Percentiles rank a stretch among this genome's conserved stretches.
These are phyloP conservation scores for Oncorhynchus mykiss DNA, from an alignment of 2,113 vertebrate species.

Conservation along the genomic window DNA sequence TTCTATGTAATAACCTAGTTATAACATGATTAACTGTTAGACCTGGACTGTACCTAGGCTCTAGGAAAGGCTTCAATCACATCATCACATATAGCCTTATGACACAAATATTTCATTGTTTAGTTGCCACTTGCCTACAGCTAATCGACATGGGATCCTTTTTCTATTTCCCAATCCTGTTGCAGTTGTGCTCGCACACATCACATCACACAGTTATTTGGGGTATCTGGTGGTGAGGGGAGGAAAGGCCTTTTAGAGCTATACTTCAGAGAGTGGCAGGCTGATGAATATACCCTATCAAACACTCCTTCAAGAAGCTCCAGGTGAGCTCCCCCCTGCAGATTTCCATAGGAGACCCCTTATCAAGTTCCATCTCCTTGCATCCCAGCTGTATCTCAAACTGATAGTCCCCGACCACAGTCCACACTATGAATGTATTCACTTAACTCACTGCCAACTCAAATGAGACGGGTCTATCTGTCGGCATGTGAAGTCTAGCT, in stretches of 20 bases:
- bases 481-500: no score
- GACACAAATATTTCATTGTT: no score
- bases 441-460: no score
- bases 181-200: constrained; percentile 6
- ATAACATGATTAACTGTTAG: no score
- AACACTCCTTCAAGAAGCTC: constrained; percentile 36
- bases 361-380: background rate
- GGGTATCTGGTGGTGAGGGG: constrained; percentile 39
- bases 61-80: no score
- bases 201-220: constrained; percentile 45
- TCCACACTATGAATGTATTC: background rate
- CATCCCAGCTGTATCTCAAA: background rate
- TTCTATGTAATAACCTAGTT: no score
- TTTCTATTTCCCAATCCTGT: background rate
- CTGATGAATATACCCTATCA: constrained; percentile 53
- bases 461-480: no score
- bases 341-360: constrained; percentile 23
- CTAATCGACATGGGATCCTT: no score
- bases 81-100: no score
- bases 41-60: no score
- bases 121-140: no score
- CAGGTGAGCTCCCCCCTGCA: constrained; percentile 42
- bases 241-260: constrained; percentile 21
- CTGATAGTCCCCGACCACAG: background rate
- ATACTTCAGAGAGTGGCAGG: constrained; percentile 41